phyloP scores from a whole-genome alignment of 1,140 invertebrate species.

The Melanaphis sacchari region DNA sequence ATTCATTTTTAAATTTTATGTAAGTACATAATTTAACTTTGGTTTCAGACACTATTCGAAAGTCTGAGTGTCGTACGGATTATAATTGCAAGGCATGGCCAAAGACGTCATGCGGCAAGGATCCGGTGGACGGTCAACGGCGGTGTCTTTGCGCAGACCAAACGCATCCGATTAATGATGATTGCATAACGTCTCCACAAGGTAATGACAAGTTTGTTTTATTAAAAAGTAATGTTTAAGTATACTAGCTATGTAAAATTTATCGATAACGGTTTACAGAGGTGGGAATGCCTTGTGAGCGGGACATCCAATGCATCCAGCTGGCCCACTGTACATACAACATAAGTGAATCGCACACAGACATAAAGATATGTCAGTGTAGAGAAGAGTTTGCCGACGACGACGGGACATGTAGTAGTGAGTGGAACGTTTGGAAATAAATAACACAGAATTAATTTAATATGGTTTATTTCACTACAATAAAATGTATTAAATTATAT shows the following conservation, averaged over 20 bases:
- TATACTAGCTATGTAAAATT: background rate
- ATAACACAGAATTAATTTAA: background rate
- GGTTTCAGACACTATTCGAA: constrained; percentile 17
- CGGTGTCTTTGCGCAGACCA: constrained; percentile 55
- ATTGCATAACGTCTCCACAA: constrained; percentile 46
- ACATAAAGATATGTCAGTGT: constrained; percentile 32
- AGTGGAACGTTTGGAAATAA: background rate
- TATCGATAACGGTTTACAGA: background rate
- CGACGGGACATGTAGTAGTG: constrained; percentile 31
- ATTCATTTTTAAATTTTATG: background rate
- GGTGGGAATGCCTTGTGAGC: constrained; percentile 21
- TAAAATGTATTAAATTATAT: background rate
- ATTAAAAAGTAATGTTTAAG: background rate
- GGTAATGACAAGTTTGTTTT: constrained; percentile 4
- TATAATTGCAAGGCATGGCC: constrained; percentile 17
- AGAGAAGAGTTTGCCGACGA: constrained; percentile 44
- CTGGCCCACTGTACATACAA: background rate
- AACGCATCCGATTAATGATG: constrained; percentile 51
- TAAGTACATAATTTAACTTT: background rate
- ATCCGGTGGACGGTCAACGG: constrained; percentile 14
- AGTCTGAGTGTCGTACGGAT: constrained; percentile 30
- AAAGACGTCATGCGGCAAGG: constrained; percentile 52
- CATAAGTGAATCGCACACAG: background rate
- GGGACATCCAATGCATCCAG: constrained; percentile 34
- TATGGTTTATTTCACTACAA: background rate